A percentile compares a stretch with the other conserved stretches of the same genome.
Evolutionary conservation across 2,113 vertebrate species (phyloP).

Genomic region (Scomber japonicus): DNA sequence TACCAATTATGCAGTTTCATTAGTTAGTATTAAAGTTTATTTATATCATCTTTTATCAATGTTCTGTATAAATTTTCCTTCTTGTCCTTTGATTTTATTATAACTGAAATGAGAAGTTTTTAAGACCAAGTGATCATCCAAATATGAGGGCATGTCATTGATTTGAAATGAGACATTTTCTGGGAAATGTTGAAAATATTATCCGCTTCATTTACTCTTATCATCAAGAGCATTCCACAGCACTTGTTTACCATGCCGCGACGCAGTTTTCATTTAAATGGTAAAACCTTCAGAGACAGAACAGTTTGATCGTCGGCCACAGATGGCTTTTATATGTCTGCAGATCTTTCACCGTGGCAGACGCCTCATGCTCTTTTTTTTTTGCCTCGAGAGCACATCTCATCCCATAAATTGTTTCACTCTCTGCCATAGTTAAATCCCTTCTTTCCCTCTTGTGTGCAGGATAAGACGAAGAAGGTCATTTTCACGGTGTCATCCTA

Average conservation of each 20-base stretch:
- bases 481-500: conserved; percentile 30
- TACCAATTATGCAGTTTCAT: background rate
- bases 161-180: conserved; percentile 5
- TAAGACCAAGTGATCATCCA: background rate
- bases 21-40: background rate
- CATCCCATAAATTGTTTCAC: conserved; percentile 51
- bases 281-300: conserved; percentile 23
- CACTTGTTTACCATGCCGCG: conserved; percentile 7
- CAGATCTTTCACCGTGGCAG: conserved; percentile 45
- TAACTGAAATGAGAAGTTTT: background rate
- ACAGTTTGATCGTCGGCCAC: background rate
- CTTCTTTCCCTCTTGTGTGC: conserved; percentile 16
- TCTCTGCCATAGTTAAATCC: conserved; percentile 41
- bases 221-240: conserved; percentile 20
- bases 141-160: background rate
- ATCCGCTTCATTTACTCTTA: conserved; percentile 1
- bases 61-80: background rate
- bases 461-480: conserved; percentile 19
- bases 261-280: conserved; percentile 13
- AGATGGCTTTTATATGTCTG: conserved; percentile 59
- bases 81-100: background rate
- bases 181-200: background rate
- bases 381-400: conserved; percentile 41
- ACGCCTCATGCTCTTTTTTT: background rate
- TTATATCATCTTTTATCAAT: no score